Evolutionary conservation across 2,113 vertebrate species (phyloP), one percentile per base, ranked within the genome.

Genomic region (Leptocoma aspasia): DNA sequence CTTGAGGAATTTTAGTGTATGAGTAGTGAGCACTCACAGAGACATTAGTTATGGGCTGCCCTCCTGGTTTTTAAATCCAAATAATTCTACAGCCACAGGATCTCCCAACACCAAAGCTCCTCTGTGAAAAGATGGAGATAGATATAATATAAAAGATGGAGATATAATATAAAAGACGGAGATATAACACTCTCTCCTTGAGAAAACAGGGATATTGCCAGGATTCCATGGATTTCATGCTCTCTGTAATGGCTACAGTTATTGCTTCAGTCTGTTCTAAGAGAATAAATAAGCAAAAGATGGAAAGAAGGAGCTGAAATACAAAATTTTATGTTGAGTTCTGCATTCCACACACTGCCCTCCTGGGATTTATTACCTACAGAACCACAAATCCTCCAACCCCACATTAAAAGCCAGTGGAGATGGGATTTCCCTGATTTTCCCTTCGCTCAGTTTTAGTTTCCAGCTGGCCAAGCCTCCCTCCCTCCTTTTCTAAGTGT

Each of bases 21-120:
- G 6, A 35, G 24, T 17, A 35, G n/a, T 35, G 22, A 35, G 11
- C 7, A 26, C 2, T 60, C 11, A 3, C 15, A 11, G 27, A 45
- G 19, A 2, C 52, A 15, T 11, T 14, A 20, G 9, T 42, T 61
- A 11, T 21, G 56, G 3, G 11, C 20, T 54, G 15, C 17, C 19
- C 13, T 77, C 13, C 22, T 84, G 59, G 26, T 19, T 87, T 82
- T 47, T 10, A 31, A 63, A 85, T 16, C 8, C 28, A 80, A 60
- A 45, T 10, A 5, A 4, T 10, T 3, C 16, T 50, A 18, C 27
- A 39, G 5, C 8, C 5, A 2, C 4, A n/a, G 0, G 2, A 52
- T 18, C n/a, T 82, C 28, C 37, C 20, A 22, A 50, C 6, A 41
- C 15, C 16, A 35, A 69, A 37, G 10, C 11, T 39, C 17, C 49